Percentiles rank a stretch among this genome's conserved stretches.
Evolutionary conservation across 1,140 invertebrate species (phyloP).

Genomic region (Portunus trituberculatus): DNA sequence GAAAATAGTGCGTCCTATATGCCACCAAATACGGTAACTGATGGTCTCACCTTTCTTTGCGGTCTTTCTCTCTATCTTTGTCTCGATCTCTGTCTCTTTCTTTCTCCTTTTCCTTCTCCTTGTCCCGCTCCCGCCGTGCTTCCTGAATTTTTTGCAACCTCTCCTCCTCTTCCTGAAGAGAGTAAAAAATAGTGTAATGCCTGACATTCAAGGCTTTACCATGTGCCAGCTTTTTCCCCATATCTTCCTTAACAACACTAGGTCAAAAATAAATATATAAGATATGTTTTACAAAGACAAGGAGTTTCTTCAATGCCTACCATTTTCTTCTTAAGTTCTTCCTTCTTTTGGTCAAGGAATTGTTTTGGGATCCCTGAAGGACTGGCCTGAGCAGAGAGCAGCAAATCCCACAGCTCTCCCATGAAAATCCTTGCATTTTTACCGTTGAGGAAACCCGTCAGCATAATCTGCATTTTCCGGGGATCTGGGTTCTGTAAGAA

Average conservation of each 20-base stretch:
- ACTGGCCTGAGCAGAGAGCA: constrained; percentile 97
- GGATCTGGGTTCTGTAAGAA: constrained; percentile 90
- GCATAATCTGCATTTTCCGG: constrained; percentile 99
- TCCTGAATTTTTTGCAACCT: constrained; percentile 73
- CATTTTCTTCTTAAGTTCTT: constrained; percentile 87
- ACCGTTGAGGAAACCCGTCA: constrained; percentile 99
- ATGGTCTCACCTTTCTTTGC: constrained; percentile 68
- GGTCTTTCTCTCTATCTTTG: constrained; percentile 70
- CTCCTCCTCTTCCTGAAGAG: constrained; percentile 66
- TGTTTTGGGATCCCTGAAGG: constrained; percentile 95
- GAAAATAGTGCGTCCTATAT: too few relatives aligned
- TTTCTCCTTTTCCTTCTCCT: constrained; percentile 72
- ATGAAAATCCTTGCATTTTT: constrained; percentile 98
- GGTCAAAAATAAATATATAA: background rate
- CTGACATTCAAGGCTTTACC: too few relatives aligned
- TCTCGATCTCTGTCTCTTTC: constrained; percentile 71
- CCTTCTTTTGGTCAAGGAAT: constrained; percentile 97
- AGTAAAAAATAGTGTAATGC: background rate
- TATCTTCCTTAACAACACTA: too few relatives aligned
- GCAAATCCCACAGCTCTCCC: constrained; percentile 96
- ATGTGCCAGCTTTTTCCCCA: too few relatives aligned
- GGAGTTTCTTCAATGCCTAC: constrained; percentile 81
- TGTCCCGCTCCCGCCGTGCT: constrained; percentile 70
- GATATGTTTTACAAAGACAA: background rate
- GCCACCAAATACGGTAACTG: too few relatives aligned